These are phyloP conservation scores for Pseudomyrmex concolor DNA, from an alignment of 1,140 invertebrate genomes.

Conservation along the genomic window DNA sequence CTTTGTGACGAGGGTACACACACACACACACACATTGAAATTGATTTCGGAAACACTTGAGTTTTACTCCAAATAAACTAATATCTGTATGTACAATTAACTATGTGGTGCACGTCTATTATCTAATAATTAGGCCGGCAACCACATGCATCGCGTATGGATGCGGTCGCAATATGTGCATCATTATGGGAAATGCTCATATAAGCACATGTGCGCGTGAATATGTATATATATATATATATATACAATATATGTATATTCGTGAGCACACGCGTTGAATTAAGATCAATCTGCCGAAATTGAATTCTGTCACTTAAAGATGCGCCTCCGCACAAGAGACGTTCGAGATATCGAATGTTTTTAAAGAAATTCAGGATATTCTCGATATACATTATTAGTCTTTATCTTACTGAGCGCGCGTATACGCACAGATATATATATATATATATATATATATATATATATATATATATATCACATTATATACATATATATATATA, in stretches of 20 bases:
- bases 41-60: neutral
- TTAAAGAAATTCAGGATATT: neutral
- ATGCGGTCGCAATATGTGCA: conserved; percentile 40
- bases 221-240: neutral
- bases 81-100: conserved; percentile 46
- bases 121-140: conserved; percentile 46
- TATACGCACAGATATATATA: too few relatives aligned
- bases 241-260: too few relatives aligned
- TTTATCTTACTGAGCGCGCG: neutral
- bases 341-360: neutral
- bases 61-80: conserved; percentile 21
- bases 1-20: too few relatives aligned
- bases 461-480: too few relatives aligned
- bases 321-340: neutral
- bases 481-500: too few relatives aligned
- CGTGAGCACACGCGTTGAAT: neutral
- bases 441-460: too few relatives aligned
- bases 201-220: neutral
- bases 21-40: neutral
- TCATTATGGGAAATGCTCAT: conserved; percentile 27
- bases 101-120: conserved; percentile 29
- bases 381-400: neutral
- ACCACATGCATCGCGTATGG: conserved; percentile 34
- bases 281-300: neutral
- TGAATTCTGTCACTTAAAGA: neutral